These are phyloP conservation scores for Electrona antarctica DNA, from an alignment of 2,113 vertebrate genomes.

Conservation along the genomic window DNA sequence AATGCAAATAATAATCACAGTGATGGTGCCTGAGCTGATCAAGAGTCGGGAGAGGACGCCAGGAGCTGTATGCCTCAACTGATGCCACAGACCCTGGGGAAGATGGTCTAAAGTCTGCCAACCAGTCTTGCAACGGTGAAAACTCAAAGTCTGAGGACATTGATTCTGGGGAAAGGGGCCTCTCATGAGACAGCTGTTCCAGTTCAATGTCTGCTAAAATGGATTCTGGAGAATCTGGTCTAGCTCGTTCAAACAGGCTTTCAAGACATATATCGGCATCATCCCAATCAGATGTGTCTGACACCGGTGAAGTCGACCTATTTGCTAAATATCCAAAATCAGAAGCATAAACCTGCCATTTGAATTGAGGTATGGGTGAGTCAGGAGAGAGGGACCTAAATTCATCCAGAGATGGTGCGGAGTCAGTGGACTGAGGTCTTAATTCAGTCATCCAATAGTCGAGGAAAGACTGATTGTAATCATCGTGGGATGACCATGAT, in stretches of 20 bases:
- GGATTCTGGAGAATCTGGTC: too few species aligned
- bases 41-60: conserved; percentile 51
- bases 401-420: not conserved
- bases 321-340: not conserved
- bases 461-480: not conserved
- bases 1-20: not conserved
- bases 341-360: not conserved
- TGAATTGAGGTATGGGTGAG: not conserved
- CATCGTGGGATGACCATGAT: not conserved
- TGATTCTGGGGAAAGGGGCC: too few species aligned
- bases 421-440: not conserved
- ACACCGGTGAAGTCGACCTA: not conserved
- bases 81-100: conserved; percentile 17
- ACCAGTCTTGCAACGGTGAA: not conserved
- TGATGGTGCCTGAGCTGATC: conserved; percentile 20
- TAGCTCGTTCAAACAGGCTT: too few species aligned
- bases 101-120: not conserved
- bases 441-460: not conserved
- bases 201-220: not conserved
- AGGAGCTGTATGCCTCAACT: conserved; percentile 5
- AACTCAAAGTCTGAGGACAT: conserved; percentile 21
- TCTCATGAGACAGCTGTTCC: too few species aligned
- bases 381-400: not conserved
- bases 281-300: not conserved
- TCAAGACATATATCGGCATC: too few species aligned